phyloP scores from a whole-genome alignment of 2,797 vertebrate genomes.

The Lycodopsis pacificus region DNA sequence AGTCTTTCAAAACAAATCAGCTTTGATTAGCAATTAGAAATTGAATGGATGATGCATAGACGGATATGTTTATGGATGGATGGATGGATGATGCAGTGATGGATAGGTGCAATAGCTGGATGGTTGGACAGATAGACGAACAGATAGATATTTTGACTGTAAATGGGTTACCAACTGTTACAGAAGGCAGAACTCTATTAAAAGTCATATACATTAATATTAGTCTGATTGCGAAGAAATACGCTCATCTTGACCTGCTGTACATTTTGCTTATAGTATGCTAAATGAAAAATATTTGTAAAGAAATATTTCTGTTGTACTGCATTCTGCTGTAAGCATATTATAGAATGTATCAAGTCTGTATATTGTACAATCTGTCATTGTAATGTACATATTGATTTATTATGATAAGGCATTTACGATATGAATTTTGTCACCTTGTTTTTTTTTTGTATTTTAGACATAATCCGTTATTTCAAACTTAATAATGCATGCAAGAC shows the following conservation, averaged over 20 bases:
- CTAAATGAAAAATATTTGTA: conserved; percentile 60
- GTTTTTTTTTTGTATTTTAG: conserved; percentile 17
- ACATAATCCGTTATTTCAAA: background rate
- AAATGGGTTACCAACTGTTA: conserved; percentile 32
- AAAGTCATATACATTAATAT: conserved; percentile 29
- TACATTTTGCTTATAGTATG: conserved; percentile 60
- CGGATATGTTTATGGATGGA: background rate
- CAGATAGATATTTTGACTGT: conserved; percentile 9
- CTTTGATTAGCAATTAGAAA: background rate
- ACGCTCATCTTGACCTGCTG: conserved; percentile 51
- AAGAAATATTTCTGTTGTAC: conserved; percentile 64
- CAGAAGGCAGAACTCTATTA: conserved; percentile 20
- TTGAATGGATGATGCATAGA: background rate
- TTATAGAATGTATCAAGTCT: conserved; percentile 63
- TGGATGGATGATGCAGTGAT: background rate
- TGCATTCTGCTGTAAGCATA: conserved; percentile 57
- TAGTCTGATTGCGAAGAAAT: conserved; percentile 27
- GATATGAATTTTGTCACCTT: conserved; percentile 28
- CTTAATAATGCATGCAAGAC: background rate
- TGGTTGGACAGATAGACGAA: background rate
- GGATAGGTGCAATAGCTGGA: background rate
- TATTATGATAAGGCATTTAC: conserved; percentile 59
- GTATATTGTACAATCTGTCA: conserved; percentile 60
- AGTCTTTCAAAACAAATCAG: background rate
- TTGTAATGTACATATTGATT: conserved; percentile 69